phyloP scores from a whole-genome alignment of 2,797 vertebrate species.

The Vultur gryphus region DNA sequence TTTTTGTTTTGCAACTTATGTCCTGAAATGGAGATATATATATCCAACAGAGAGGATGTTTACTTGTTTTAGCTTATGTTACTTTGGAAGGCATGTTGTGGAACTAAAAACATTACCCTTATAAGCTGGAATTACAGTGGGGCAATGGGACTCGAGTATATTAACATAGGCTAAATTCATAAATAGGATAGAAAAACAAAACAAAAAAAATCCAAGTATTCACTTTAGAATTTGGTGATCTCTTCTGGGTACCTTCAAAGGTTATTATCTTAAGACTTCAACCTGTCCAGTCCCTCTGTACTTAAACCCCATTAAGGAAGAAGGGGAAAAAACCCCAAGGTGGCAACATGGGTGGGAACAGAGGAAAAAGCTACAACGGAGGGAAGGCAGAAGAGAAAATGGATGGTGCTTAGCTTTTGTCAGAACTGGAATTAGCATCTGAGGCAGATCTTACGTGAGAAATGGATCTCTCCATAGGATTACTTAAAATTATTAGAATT shows the following conservation, averaged over 20 bases:
- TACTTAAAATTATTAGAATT: not conserved
- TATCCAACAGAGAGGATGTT: not conserved
- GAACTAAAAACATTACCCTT: not conserved
- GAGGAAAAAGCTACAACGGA: not conserved
- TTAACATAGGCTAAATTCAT: not conserved
- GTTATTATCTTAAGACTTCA: not conserved
- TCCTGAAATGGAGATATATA: not conserved
- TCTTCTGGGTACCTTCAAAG: not conserved
- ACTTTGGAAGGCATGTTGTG: not conserved
- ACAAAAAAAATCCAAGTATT: not conserved
- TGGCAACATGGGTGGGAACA: not conserved
- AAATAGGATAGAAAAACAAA: not conserved
- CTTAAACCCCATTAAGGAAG: not conserved
- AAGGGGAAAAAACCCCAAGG: not conserved
- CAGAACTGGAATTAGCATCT: not conserved
- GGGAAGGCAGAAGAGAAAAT: not conserved
- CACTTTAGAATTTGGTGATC: not conserved
- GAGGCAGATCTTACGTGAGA: not conserved
- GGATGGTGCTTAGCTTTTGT: not conserved
- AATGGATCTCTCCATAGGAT: not conserved
- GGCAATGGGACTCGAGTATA: not conserved
- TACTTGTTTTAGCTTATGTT: not conserved
- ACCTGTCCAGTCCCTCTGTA: not conserved
- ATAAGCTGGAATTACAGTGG: not conserved
- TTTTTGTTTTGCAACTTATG: not conserved